phyloP scores from a whole-genome alignment of 2,888 invertebrate genomes.

The Caprella mutica region DNA sequence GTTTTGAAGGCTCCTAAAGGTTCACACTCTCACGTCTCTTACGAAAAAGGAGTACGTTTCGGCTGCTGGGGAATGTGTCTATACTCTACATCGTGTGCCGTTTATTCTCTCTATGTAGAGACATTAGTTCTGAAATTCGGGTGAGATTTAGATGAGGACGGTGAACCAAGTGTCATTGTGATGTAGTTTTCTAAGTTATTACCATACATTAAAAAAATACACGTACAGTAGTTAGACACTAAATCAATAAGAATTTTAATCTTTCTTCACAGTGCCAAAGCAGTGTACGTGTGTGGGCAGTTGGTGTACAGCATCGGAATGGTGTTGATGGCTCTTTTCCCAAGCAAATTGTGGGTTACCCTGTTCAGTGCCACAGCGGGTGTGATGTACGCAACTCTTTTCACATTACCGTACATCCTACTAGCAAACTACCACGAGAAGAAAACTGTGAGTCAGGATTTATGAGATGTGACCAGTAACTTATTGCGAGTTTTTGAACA shows the following conservation, averaged over 20 bases:
- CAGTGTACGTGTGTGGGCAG: slow-evolving; percentile 77
- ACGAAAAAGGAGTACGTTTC: slow-evolving; percentile 83
- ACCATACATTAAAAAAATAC: too few relatives aligned
- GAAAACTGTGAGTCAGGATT: slow-evolving; percentile 69
- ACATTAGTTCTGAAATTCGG: slow-evolving; percentile 60
- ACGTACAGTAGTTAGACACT: too few relatives aligned
- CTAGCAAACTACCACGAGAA: slow-evolving; percentile 90
- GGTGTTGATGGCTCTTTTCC: slow-evolving; percentile 66
- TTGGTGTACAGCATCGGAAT: slow-evolving; percentile 79
- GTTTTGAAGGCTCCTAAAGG: slow-evolving; percentile 38
- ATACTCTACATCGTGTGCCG: slow-evolving; percentile 78
- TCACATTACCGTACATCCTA: slow-evolving; percentile 90
- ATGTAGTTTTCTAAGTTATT: too few relatives aligned
- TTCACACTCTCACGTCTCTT: slow-evolving; percentile 43
- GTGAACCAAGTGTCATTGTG: too few relatives aligned
- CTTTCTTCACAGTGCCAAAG: slow-evolving; percentile 57
- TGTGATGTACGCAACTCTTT: slow-evolving; percentile 92
- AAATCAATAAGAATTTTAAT: neutral
- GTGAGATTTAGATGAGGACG: too few relatives aligned
- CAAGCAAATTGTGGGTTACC: slow-evolving; percentile 66
- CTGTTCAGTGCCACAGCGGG: slow-evolving; percentile 88
- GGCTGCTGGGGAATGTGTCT: slow-evolving; percentile 93
- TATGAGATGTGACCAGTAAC: too few relatives aligned
- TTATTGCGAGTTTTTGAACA: too few relatives aligned
- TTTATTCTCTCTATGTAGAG: slow-evolving; percentile 81